These are phyloP conservation scores for Aphyosemion australe DNA, from an alignment of 2,113 vertebrate genomes.

Conservation along the genomic window DNA sequence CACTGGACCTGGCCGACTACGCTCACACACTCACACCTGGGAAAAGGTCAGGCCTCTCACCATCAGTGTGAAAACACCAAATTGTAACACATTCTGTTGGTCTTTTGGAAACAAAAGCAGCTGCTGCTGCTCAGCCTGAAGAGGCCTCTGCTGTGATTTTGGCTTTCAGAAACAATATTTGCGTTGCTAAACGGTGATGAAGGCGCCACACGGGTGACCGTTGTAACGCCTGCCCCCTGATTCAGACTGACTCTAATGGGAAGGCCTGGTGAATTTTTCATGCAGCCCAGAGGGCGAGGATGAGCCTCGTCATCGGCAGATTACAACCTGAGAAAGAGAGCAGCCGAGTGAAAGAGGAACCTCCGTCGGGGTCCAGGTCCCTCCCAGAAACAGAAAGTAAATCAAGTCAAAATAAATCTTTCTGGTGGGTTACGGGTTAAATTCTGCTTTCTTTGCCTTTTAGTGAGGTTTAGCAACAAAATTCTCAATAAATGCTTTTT, in stretches of 20 bases:
- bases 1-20: conserved; percentile 36
- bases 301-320: conserved; percentile 50
- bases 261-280: conserved; percentile 83
- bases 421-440: too few relatives aligned
- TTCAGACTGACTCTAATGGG: conserved; percentile 82
- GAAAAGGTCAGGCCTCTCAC: conserved; percentile 71
- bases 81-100: conserved; percentile 29
- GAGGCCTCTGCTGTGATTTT: conserved; percentile 47
- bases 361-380: too few relatives aligned
- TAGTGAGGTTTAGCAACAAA: not conserved
- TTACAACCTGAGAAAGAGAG: conserved; percentile 41
- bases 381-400: too few relatives aligned
- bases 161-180: conserved; percentile 69
- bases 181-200: conserved; percentile 59
- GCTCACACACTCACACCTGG: conserved; percentile 33
- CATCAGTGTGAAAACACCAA: conserved; percentile 55
- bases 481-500: not conserved
- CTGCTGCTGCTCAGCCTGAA: not conserved
- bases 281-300: conserved; percentile 79
- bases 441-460: not conserved
- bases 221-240: conserved; percentile 65
- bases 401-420: too few relatives aligned
- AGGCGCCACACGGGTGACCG: conserved; percentile 50
- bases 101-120: conserved; percentile 3
- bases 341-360: not conserved